Evolutionary conservation across 1,140 invertebrate species (phyloP), one percentile per base, ranked within the genome.

Genomic region (Zeugodacus cucurbitae): DNA sequence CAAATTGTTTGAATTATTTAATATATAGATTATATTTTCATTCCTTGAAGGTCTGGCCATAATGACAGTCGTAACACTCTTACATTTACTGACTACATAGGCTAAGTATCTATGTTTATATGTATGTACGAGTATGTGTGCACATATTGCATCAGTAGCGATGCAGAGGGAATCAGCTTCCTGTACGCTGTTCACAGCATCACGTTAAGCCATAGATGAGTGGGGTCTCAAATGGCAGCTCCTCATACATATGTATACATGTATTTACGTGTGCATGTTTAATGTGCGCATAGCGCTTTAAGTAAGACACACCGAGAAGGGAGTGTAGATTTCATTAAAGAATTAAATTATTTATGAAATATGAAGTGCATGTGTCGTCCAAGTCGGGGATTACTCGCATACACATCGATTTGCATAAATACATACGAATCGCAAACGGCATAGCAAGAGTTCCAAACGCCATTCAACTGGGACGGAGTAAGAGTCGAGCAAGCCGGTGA

Each of bases 311-410:
- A 26, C 17, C 11, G n/a, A 82, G n/a, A 10, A 54, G 1, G 10
- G 74, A 29, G 74, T 48, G 41, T 44, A 29, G 41, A 82, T 82
- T 82, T 54, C 34, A 48, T 82, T 82, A 48, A 82, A 48, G 22
- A 48, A 82, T 82, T 82, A 11, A 26, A 48, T 82, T 82, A 82
- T 82, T 82, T 82, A 82, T 82, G 26, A 22, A 82, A 37, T 74
- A 4, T 41, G 34, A 74, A 37, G 32, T 74, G 67, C 67, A 74
- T 22, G 34, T 74, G 32, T 74, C 64, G n/a, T 17, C 64, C 64
- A 29, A 29, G 34, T 74, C 20, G 67, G 67, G 10, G 6, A 74
- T 34, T 37, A 20, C 67, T 37, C 0, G 6, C 34, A 37, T 74
- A 37, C 34, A 74, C 14, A 37, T 74, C 10, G 26, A 67, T 32